Base-by-base conservation (phyloP, 2,797 vertebrate genomes). In the Thamnophis elegans region DNA sequence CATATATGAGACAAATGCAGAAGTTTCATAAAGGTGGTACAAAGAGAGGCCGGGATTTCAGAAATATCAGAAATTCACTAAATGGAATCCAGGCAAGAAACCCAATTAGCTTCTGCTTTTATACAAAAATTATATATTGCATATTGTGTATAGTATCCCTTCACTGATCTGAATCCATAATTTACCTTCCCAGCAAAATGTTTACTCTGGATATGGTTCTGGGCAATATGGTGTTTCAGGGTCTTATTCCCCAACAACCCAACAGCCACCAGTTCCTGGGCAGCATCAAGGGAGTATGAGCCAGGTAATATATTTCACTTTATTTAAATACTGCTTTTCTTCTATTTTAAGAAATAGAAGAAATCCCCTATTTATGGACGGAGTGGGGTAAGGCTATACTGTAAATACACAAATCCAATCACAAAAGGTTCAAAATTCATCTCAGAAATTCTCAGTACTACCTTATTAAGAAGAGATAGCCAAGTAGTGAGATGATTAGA, bases 201-300 rank as follows among this genome's bases (percentile, higher is more conserved):
- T 97, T 94, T 97, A 97, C 93, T 95, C 96, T 91, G 95, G 96
- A 85, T 97, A 97, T 28, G 97, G 98, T 96, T 98, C 93, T 89
- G 98, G 96, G 95, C 98, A 96, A 96, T 98, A 97, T 93, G 98
- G 97, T 96, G 98, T 96, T 98, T 98, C 94, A 94, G 56, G 96
- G 96, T 96, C 98, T 97, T 97, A 96, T 90, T 91, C 98, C 53
- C 97, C 98, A 13, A 91, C 98, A 28, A 97, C 98, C 28, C 98
- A 98, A 93, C 98, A 98, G 92, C 94, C 95, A 0, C 89, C 96
- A 0, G 90, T 93, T 42, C 94, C 95, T 26, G 92, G 90, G 1
- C 97, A 97, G 94, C 96, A 97, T 92, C 97, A 97, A 47, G 97
- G 96, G 51, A 90, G 89, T 59, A 93, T 97, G 89, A 97, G 86